phyloP scores from a whole-genome alignment of 2,888 invertebrate genomes.

The Melieria omissa region DNA sequence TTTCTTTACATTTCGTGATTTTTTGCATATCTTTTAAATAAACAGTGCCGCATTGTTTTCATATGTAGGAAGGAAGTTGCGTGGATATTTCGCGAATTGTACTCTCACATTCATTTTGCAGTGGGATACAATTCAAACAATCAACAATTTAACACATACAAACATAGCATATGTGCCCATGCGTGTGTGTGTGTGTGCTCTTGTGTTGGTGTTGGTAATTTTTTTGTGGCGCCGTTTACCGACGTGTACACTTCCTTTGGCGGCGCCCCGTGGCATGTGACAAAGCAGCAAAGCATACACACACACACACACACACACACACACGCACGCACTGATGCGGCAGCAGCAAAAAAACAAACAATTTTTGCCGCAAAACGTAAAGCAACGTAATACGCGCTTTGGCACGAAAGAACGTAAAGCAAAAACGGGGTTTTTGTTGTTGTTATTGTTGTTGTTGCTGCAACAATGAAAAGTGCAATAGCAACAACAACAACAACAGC shows the following conservation, averaged over 20 bases:
- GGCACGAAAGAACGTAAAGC: not conserved
- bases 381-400: not conserved
- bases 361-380: not conserved
- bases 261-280: too few relatives aligned
- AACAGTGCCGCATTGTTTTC: not conserved
- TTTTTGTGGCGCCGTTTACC: too few relatives aligned
- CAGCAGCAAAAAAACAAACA: too few relatives aligned
- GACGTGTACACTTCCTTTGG: too few relatives aligned
- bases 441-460: too few relatives aligned
- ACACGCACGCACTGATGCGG: too few relatives aligned
- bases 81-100: too few relatives aligned
- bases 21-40: constrained; percentile 51
- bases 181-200: not conserved
- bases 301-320: too few relatives aligned
- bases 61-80: too few relatives aligned
- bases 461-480: not conserved
- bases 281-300: too few relatives aligned
- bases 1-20: constrained; percentile 58
- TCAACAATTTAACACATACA: not conserved
- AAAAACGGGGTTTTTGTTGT: not conserved
- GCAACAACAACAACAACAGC: not conserved
- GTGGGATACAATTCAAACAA: too few relatives aligned
- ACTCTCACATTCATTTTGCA: too few relatives aligned
- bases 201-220: not conserved
- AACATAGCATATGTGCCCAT: not conserved